Evolutionary conservation across 2,797 vertebrate genomes (phyloP).

Genomic region (Coendou prehensilis): DNA sequence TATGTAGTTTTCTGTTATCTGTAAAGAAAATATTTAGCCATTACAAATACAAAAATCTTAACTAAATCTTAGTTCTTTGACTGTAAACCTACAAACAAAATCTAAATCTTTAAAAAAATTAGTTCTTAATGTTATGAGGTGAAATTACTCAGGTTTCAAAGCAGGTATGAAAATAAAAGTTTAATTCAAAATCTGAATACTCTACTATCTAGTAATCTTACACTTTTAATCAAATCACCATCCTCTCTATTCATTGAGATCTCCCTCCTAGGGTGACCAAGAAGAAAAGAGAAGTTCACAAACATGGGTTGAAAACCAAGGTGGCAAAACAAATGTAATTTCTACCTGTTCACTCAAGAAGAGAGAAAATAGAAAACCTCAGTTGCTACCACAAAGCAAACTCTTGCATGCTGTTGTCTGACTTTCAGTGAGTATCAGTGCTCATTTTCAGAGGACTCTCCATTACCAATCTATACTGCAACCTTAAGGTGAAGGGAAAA

Average conservation of each 20-base stretch:
- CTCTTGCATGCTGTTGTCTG: background rate
- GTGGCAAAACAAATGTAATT: background rate
- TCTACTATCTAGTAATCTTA: background rate
- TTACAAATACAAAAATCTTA: background rate
- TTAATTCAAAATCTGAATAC: constrained; percentile 51
- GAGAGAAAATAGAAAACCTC: background rate
- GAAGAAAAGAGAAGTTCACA: constrained; percentile 35
- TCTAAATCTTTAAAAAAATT: background rate
- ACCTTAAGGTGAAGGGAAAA: background rate
- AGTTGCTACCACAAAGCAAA: background rate
- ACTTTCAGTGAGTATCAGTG: background rate
- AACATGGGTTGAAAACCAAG: background rate
- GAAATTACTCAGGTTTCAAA: constrained; percentile 27
- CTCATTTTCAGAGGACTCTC: constrained; percentile 15
- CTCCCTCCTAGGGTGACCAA: background rate
- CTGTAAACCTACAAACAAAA: background rate
- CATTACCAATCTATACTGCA: background rate
- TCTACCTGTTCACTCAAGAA: background rate
- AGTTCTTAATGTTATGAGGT: background rate
- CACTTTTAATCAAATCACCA: constrained; percentile 7
- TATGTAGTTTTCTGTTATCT: background rate
- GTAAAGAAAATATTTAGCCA: background rate
- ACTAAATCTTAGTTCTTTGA: constrained; percentile 2
- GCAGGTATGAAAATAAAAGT: background rate
- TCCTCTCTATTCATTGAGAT: background rate